Base-by-base conservation (phyloP, 2,888 invertebrate genomes). In the Harpalus rufipes region DNA sequence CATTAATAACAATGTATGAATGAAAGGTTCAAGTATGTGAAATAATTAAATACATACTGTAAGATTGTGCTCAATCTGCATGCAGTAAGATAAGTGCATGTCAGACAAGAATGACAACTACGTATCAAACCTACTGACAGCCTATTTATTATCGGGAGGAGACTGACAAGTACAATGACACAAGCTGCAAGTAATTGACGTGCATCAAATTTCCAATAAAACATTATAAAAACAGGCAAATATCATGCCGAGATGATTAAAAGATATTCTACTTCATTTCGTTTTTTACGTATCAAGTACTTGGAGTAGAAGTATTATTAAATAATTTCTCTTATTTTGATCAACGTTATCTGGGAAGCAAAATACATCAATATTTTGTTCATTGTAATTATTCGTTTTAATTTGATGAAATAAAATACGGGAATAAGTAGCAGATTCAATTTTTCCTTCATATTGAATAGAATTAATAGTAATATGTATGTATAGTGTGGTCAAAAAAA, bases 131-230 rank as follows among this genome's bases (percentile, higher is more conserved):
- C 21, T 63, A 21, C 63, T 63, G 63, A 25, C 63, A 63, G 12
- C 25, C 63, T 63, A 63, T 63, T 63, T 63, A 63, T 61, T 12
- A 63, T 63, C 63, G 7, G 63, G 16, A 63, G 12, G 7, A 12
- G 63, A 63, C 12, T 63, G 63, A 63, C 63, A 63, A 63, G 63
- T 21, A 63, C 18, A 63, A 25, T 63, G 18, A 63, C 63, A 63
- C 63, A 63, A 63, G 63, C 21, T 63, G 8, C 63, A 21, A 25
- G 12, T 63, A 63, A 63, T 63, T 63, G 25, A 63, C 63, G 63
- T 18, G 0, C 63, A 63, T 63, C 63, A 63, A 21, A 63, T 25
- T 63, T 7, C 21, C 63, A 7, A 25, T 63, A 18, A 18, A 63
- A 25, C 63, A 8, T 21, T 63, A 21, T 25, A 51, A 51, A 51